Evolutionary conservation across 2,113 vertebrate species (phyloP).

Genomic region (Enhydra lutris): DNA sequence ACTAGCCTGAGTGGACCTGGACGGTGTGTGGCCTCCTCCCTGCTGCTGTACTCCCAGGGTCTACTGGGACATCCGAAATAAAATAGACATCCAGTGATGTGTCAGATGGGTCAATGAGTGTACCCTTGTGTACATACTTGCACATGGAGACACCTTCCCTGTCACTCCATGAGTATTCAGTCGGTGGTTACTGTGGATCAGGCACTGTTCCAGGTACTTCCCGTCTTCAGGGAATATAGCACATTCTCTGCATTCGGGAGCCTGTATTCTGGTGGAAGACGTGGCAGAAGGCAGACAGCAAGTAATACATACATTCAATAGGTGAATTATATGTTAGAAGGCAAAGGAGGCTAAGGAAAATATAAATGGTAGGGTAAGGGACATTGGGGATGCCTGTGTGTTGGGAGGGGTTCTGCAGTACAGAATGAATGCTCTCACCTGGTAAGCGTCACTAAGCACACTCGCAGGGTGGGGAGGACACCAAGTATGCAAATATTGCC

Average conservation of each 20-base stretch:
- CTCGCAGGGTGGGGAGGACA: neutral
- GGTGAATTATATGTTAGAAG: neutral
- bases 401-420: neutral
- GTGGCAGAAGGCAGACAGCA: no score
- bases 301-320: neutral
- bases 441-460: neutral
- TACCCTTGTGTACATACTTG: neutral
- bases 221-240: neutral
- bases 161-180: neutral
- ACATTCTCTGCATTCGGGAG: neutral
- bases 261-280: neutral
- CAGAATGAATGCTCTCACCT: neutral
- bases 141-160: neutral
- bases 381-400: neutral
- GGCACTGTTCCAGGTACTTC: neutral
- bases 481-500: rapidly evolving
- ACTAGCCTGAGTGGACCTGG: neutral
- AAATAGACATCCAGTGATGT: neutral
- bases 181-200: neutral
- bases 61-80: neutral
- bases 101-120: neutral
- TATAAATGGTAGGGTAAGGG: neutral
- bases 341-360: neutral
- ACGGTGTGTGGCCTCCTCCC: neutral
- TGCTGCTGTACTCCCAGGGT: rapidly evolving